Percentiles rank a stretch among this genome's conserved stretches.
Conservation (phyloP, 2,113 vertebrate species). For the Amphilophus citrinellus region DNA sequence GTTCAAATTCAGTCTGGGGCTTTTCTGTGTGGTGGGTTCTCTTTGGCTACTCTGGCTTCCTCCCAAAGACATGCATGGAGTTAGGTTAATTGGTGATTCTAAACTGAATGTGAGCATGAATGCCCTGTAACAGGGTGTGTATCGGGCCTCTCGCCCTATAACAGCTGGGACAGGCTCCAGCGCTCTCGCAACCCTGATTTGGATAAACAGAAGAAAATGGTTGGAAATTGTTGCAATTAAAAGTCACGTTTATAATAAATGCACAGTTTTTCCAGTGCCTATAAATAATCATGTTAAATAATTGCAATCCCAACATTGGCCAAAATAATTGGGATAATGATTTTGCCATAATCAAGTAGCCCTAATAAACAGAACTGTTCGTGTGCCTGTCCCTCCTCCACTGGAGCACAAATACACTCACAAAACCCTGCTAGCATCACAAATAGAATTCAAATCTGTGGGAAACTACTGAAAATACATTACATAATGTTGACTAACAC, state of each 20-base stretch:
- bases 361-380: background rate
- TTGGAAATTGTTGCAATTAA: background rate
- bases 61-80: background rate
- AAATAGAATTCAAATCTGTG: background rate
- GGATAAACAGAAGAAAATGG: background rate
- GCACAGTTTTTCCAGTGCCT: background rate
- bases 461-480: conserved; percentile 1
- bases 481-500: background rate
- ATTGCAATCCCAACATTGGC: background rate
- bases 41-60: background rate
- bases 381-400: background rate
- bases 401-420: background rate
- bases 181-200: background rate
- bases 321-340: background rate
- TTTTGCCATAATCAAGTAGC: background rate
- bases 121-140: background rate
- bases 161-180: background rate
- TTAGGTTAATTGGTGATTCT: background rate
- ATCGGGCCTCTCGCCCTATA: background rate
- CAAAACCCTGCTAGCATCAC: background rate
- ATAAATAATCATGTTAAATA: background rate
- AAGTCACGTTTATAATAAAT: no score
- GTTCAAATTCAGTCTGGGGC: background rate
- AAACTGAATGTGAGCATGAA: background rate
- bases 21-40: background rate